A percentile compares a stretch with the other conserved stretches of the same genome.
phyloP scores from a whole-genome alignment of 2,797 vertebrate genomes.

The Erithacus rubecula region DNA sequence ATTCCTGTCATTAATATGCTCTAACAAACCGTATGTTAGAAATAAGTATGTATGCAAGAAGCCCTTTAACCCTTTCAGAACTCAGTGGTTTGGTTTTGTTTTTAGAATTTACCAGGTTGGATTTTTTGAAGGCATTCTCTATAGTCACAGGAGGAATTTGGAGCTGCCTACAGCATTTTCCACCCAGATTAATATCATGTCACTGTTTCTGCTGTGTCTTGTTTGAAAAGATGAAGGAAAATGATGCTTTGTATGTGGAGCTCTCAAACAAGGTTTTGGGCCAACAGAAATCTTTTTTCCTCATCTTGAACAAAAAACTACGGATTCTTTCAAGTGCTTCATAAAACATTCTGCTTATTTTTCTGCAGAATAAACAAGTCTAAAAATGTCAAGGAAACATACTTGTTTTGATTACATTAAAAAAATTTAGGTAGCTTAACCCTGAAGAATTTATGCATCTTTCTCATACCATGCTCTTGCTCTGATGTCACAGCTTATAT shows the following conservation, averaged over 20 bases:
- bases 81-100: not conserved
- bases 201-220: not conserved
- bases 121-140: not conserved
- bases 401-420: not conserved
- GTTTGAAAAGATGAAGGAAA: slow-evolving; percentile 36
- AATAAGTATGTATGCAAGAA: not conserved
- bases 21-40: not conserved
- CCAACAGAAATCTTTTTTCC: not conserved
- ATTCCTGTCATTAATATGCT: not conserved
- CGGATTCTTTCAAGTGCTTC: not conserved
- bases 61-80: not conserved
- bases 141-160: not conserved
- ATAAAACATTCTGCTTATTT: slow-evolving; percentile 19
- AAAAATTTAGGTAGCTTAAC: not conserved
- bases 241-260: not conserved
- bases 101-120: not conserved
- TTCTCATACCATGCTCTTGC: not conserved
- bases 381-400: not conserved
- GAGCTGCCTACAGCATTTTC: not conserved
- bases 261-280: slow-evolving; percentile 25
- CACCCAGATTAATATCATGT: not conserved
- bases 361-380: not conserved
- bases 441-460: not conserved
- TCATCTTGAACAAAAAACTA: slow-evolving; percentile 30
- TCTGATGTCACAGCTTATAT: not conserved